Evolutionary conservation across 2,888 invertebrate species (phyloP).

Genomic region (Hipparchia semele): DNA sequence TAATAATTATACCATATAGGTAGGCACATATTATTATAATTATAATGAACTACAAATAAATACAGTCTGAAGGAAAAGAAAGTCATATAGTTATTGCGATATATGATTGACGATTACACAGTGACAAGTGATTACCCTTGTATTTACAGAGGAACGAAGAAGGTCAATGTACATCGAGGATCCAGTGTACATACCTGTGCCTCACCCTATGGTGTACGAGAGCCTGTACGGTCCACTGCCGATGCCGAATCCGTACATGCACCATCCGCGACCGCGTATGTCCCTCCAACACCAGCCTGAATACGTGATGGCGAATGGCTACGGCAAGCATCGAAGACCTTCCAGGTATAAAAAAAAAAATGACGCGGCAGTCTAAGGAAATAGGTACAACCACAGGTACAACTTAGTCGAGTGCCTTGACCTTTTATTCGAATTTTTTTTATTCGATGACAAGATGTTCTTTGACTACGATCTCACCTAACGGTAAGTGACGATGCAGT

Average conservation of each 20-base stretch:
- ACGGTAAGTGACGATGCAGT: too few relatives aligned
- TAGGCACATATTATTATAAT: too few relatives aligned
- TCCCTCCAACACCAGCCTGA: constrained; percentile 72
- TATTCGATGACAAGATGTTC: too few relatives aligned
- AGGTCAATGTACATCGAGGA: constrained; percentile 73
- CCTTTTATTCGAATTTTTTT: too few relatives aligned
- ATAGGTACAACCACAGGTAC: too few relatives aligned
- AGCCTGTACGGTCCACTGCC: constrained; percentile 67
- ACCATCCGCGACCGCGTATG: constrained; percentile 64
- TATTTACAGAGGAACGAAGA: constrained; percentile 65
- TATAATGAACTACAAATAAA: too few relatives aligned
- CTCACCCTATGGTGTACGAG: constrained; percentile 71
- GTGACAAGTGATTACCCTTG: neutral
- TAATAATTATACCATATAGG: too few relatives aligned
- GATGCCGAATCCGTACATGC: constrained; percentile 62
- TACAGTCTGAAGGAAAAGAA: too few relatives aligned
- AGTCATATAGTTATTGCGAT: too few relatives aligned
- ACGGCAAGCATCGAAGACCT: constrained; percentile 64
- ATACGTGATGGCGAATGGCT: constrained; percentile 62
- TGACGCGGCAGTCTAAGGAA: too few relatives aligned
- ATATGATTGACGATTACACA: too few relatives aligned
- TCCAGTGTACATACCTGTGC: constrained; percentile 57
- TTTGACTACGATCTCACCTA: too few relatives aligned
- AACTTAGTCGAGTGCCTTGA: neutral
- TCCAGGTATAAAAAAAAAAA: constrained; percentile 58